Base-by-base conservation (phyloP, 2,113 vertebrate species). In the Gasterosteus aculeatus region DNA sequence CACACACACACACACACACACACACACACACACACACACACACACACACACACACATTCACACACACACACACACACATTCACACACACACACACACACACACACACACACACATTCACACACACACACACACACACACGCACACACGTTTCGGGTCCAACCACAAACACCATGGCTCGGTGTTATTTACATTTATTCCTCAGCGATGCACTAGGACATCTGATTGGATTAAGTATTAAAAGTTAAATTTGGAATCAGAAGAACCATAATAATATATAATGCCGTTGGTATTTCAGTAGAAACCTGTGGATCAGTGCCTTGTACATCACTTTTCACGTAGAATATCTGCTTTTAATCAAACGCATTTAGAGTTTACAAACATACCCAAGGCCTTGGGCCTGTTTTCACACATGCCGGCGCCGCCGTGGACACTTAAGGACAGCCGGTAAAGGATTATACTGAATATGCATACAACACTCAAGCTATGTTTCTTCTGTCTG, bases 401-500 rank as follows among this genome's bases (percentile, higher is more conserved):
- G 56, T 81, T 70, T 73, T 42, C 63, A 33, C 68, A 75, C 69
- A 75, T 64, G 65, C 67, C 67, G 66, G 58, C 58, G 62, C 68
- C 77, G 75, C 58, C 84, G 74, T 84, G 66, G 29, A 84, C 64
- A 78, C 72, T 86, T 69, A 78, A 44, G 70, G 74, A 19, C 11
- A 58, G 64, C 77, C 14, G 7, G 5, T 59, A 84, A 63, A 70
- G 2, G 0, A 72, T 81, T 88, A 49, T 19, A 42, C 16, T 59
- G 49, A 70, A 81, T 83, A 77, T 80, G 70, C 66, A 74, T 72
- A 70, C 53, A 65, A 51, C 69, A 64, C 19, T 82, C 74, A 72
- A 76, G 80, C 68, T 85, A 78, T 41, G 68, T 82, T 70, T 82
- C 69, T 74, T 72, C 69, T 69, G 82, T 65, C 56, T 54, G 78